Evolutionary conservation across 2,113 vertebrate species (phyloP).

Genomic region (Riparia riparia): DNA sequence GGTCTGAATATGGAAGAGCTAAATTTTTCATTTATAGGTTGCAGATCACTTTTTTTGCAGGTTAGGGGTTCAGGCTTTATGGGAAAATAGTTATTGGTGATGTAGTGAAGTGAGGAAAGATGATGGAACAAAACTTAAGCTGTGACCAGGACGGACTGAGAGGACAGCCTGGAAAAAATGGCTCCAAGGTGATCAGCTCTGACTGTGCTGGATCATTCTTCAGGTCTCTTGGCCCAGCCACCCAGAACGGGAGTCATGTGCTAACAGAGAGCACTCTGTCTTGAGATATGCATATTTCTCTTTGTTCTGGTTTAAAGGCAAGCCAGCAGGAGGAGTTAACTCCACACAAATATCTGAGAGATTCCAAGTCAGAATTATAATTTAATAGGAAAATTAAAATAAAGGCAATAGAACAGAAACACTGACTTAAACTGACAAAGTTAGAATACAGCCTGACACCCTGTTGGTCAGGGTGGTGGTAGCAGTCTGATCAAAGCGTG

Average conservation of each 20-base stretch:
- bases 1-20: not conserved
- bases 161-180: not conserved
- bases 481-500: not conserved
- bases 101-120: not conserved
- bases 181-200: not conserved
- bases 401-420: not conserved
- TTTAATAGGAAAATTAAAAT: not conserved
- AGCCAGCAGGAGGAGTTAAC: not conserved
- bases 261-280: not conserved
- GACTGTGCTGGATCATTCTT: not conserved
- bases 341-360: not conserved
- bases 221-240: not conserved
- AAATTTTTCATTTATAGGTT: not conserved
- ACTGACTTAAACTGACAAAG: not conserved
- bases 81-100: not conserved
- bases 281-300: not conserved
- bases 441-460: not conserved
- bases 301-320: not conserved
- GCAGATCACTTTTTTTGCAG: not conserved
- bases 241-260: not conserved
- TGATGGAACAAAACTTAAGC: not conserved
- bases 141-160: not conserved
- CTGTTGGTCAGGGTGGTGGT: not conserved
- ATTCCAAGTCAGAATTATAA: not conserved
- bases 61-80: rapidly evolving